phyloP scores from a whole-genome alignment of 2,888 invertebrate species.

The Ametastegia equiseti region DNA sequence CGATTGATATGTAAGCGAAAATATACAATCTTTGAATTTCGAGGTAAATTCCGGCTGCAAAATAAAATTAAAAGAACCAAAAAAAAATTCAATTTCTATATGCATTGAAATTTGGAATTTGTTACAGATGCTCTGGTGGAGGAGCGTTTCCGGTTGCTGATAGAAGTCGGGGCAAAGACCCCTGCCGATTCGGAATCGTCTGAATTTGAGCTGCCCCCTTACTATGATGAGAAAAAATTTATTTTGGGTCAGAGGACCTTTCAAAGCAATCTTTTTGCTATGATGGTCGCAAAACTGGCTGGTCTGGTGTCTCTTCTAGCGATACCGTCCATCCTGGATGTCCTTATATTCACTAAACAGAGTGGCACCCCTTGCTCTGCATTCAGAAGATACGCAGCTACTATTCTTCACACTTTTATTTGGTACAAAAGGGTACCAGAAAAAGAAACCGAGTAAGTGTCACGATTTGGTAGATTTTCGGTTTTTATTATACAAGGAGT shows the following conservation, averaged over 20 bases:
- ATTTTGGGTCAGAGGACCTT: conserved; percentile 85
- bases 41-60: too few relatives aligned
- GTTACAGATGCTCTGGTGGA: conserved; percentile 60
- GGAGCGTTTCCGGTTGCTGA: conserved; percentile 61
- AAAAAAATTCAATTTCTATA: not conserved
- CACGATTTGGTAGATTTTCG: too few relatives aligned
- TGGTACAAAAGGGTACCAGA: conserved; percentile 86
- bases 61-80: not conserved
- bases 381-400: conserved; percentile 88
- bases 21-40: too few relatives aligned
- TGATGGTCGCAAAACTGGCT: conserved; percentile 85
- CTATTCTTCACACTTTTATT: conserved; percentile 84
- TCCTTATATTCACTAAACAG: conserved; percentile 85
- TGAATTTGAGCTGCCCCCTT: conserved; percentile 80
- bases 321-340: conserved; percentile 84
- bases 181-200: conserved; percentile 61
- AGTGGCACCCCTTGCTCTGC: conserved; percentile 83
- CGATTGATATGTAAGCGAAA: too few relatives aligned
- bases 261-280: conserved; percentile 82
- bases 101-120: too few relatives aligned
- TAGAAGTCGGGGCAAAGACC: conserved; percentile 63
- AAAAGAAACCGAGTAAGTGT: conserved; percentile 65
- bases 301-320: conserved; percentile 87
- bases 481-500: too few relatives aligned
- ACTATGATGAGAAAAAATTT: conserved; percentile 83